Evolutionary conservation across 2,888 invertebrate genomes (phyloP).

Genomic region (Aethes cnicana): DNA sequence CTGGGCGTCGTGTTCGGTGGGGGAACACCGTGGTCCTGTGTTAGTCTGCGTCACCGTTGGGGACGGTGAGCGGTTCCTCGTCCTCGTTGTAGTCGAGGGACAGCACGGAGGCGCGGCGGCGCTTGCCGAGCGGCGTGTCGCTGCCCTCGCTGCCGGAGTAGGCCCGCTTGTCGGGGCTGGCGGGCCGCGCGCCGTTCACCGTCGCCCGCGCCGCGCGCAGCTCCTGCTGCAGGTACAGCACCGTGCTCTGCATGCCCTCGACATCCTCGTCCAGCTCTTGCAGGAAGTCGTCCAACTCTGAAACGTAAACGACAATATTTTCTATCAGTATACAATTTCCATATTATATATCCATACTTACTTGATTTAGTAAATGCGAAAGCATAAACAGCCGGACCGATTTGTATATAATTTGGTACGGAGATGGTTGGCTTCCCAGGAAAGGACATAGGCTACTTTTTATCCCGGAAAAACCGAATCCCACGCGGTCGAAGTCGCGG

Average conservation of each 20-base stretch:
- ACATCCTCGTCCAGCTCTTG: slow-evolving; percentile 98
- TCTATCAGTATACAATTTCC: neutral
- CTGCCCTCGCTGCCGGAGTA: slow-evolving; percentile 71
- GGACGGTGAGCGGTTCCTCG: slow-evolving; percentile 86
- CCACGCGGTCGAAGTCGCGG: too few relatives aligned
- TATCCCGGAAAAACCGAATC: too few relatives aligned
- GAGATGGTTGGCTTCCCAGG: too few relatives aligned
- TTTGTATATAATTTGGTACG: too few relatives aligned
- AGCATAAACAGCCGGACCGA: too few relatives aligned
- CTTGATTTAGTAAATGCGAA: too few relatives aligned
- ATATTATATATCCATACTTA: too few relatives aligned
- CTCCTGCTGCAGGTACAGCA: slow-evolving; percentile 96
- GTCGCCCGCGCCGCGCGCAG: slow-evolving; percentile 87
- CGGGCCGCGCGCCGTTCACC: slow-evolving; percentile 63
- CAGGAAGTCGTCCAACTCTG: slow-evolving; percentile 97
- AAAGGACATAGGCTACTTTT: too few relatives aligned
- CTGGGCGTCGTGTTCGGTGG: slow-evolving; percentile 58
- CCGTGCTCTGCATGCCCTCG: slow-evolving; percentile 99
- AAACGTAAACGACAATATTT: slow-evolving; percentile 40
- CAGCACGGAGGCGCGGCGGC: slow-evolving; percentile 86
- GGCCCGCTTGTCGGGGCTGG: slow-evolving; percentile 65
- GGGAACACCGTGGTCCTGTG: slow-evolving; percentile 55
- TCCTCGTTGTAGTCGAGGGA: slow-evolving; percentile 89
- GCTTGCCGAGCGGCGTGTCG: slow-evolving; percentile 83
- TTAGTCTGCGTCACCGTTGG: slow-evolving; percentile 85